phyloP scores from a whole-genome alignment of 2,797 vertebrate species.

The Oreortyx pictus region DNA sequence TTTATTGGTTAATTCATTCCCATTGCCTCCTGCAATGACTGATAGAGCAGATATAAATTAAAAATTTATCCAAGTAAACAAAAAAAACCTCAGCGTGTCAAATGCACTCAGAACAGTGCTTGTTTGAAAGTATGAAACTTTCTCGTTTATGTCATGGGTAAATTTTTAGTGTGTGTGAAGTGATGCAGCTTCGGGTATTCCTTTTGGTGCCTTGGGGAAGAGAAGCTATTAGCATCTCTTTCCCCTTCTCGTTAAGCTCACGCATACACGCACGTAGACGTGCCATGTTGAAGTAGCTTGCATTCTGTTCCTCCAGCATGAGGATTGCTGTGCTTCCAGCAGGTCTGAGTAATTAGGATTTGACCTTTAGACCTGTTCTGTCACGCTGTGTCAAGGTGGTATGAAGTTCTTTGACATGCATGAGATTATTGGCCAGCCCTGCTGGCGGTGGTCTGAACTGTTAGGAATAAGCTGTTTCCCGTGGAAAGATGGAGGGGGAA shows the following conservation, averaged over 20 bases:
- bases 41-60: neutral
- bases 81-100: neutral
- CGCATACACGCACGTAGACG: neutral
- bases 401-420: neutral
- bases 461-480: neutral
- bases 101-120: neutral
- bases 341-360: neutral
- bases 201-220: neutral
- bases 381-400: neutral
- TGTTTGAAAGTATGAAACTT: neutral
- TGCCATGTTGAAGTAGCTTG: neutral
- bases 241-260: neutral
- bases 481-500: neutral
- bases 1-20: slow-evolving; percentile 26
- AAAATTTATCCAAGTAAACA: neutral
- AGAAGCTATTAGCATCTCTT: neutral
- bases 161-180: neutral
- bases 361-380: neutral
- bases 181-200: neutral
- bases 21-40: neutral
- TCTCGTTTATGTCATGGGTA: neutral
- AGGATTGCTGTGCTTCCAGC: neutral
- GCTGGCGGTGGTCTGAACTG: neutral
- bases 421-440: neutral
- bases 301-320: neutral